Evolutionary conservation across 2,888 invertebrate species (phyloP).

Genomic region (Epinotia bilunana): DNA sequence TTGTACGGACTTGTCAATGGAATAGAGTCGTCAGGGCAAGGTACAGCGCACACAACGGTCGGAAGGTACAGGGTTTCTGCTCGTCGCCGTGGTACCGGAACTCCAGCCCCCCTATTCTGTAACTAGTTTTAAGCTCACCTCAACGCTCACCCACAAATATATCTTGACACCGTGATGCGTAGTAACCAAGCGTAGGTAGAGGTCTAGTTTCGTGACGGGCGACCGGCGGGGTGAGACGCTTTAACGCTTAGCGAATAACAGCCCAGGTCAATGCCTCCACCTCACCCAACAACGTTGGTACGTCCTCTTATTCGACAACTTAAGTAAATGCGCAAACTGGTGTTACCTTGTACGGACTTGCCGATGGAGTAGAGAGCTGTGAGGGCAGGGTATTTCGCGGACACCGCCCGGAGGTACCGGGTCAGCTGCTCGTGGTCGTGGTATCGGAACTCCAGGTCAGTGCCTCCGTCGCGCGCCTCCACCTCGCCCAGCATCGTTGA

Average conservation of each 20-base stretch:
- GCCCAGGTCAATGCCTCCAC: conserved; percentile 79
- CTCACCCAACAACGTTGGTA: conserved; percentile 66
- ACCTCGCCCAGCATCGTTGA: conserved; percentile 68
- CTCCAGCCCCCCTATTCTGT: too few species aligned
- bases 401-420: conserved; percentile 91
- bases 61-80: conserved; percentile 90
- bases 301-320: conserved; percentile 55
- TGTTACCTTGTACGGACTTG: conserved; percentile 94
- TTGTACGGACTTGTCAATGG: conserved; percentile 96
- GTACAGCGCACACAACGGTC: conserved; percentile 91
- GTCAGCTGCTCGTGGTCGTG: conserved; percentile 95
- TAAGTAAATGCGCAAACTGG: not conserved
- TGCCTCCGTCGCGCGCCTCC: conserved; percentile 66
- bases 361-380: conserved; percentile 97
- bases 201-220: too few species aligned
- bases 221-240: too few species aligned
- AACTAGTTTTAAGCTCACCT: too few species aligned
- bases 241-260: too few species aligned
- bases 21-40: conserved; percentile 95
- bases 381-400: conserved; percentile 91
- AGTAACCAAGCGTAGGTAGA: too few species aligned
- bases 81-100: conserved; percentile 95
- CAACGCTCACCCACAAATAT: too few species aligned
- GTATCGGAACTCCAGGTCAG: conserved; percentile 90
- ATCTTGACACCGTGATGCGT: too few species aligned